phyloP scores from a whole-genome alignment of 2,888 invertebrate genomes.

The Archips xylosteana region DNA sequence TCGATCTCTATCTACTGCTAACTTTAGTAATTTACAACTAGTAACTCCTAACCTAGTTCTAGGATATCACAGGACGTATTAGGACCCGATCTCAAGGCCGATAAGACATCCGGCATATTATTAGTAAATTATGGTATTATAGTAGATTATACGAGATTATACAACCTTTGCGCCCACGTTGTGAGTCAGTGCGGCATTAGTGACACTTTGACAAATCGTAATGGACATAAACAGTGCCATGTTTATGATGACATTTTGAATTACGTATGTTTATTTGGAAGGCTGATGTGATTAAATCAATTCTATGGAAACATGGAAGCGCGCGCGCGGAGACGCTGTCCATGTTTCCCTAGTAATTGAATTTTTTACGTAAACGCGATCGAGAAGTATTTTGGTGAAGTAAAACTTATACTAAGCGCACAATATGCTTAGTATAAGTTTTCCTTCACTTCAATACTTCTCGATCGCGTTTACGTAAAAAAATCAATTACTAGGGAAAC shows the following conservation, averaged over 20 bases:
- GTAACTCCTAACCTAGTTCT: slow-evolving; percentile 7
- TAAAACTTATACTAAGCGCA: no score
- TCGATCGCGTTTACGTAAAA: no score
- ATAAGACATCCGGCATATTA: slow-evolving; percentile 31
- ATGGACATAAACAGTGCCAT: slow-evolving; percentile 29
- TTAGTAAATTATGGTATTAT: slow-evolving; percentile 33
- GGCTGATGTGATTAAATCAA: not conserved
- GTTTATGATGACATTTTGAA: slow-evolving; percentile 26
- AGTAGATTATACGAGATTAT: slow-evolving; percentile 33
- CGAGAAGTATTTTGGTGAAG: no score
- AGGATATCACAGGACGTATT: slow-evolving; percentile 23
- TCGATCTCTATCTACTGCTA: slow-evolving; percentile 18
- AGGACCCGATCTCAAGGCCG: slow-evolving; percentile 31
- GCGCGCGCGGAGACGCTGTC: no score
- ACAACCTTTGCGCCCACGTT: slow-evolving; percentile 35
- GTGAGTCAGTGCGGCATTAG: slow-evolving; percentile 43
- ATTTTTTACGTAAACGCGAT: no score
- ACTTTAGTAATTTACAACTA: slow-evolving; percentile 19
- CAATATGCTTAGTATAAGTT: no score
- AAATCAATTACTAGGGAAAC: no score
- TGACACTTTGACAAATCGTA: slow-evolving; percentile 47
- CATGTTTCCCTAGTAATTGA: no score
- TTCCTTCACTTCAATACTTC: no score
- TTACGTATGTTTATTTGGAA: not conserved
- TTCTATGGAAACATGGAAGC: no score